phyloP scores from a whole-genome alignment of 2,797 vertebrate genomes.

The Neoniphon sammara region DNA sequence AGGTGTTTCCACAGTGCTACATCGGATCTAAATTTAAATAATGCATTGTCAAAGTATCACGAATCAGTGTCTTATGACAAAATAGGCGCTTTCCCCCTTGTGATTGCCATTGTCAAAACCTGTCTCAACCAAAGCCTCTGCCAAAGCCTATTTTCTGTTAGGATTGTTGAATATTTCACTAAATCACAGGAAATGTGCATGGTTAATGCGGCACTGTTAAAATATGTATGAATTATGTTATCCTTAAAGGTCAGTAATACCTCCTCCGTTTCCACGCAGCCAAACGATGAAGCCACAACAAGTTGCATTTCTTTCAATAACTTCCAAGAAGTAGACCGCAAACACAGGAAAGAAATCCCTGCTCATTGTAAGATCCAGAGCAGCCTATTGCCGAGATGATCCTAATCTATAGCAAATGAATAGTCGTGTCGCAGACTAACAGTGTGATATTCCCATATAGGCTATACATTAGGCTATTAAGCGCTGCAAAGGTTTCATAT shows the following conservation, averaged over 20 bases:
- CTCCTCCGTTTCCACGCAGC: background rate
- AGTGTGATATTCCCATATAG: too few relatives aligned
- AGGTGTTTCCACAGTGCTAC: background rate
- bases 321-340: background rate
- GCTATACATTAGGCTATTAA: too few relatives aligned
- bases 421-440: background rate
- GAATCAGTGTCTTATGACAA: too few relatives aligned
- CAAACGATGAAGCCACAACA: conserved; percentile 19
- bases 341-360: background rate
- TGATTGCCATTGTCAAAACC: too few relatives aligned
- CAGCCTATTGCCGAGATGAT: background rate
- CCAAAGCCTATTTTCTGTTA: too few relatives aligned
- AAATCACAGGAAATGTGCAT: background rate
- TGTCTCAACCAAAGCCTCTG: too few relatives aligned
- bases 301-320: conserved; percentile 25
- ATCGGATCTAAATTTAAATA: background rate
- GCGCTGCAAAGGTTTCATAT: too few relatives aligned
- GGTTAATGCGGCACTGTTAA: background rate
- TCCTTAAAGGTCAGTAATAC: conserved; percentile 10
- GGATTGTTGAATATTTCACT: too few relatives aligned
- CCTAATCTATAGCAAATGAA: background rate
- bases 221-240: background rate
- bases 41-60: too few relatives aligned
- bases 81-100: too few relatives aligned
- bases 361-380: background rate